Base-by-base conservation (phyloP, 2,888 invertebrate genomes). In the Helobdella robusta region DNA sequence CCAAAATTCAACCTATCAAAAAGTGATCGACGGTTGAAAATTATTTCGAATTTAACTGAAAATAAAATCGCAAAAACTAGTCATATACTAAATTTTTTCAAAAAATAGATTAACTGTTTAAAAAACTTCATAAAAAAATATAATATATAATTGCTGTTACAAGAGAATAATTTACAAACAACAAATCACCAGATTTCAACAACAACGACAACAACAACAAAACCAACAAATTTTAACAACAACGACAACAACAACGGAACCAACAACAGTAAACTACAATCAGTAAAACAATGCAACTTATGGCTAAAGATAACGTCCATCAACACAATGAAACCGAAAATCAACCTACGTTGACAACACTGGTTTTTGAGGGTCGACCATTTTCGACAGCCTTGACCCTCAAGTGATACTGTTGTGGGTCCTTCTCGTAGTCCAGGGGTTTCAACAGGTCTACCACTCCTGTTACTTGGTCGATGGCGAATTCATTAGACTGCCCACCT, bases 381-480 rank as follows among this genome's bases (percentile, higher is more conserved):
- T 90, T 91, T 81, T 95, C 95, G 0, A 92, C 93, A 34, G 93
- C 93, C 2, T 91, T 92, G n/a, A 66, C 62, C 25, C 23, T 54
- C n/a, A 67, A 54, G 35, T 46, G 66, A 50, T 50, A 68, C 20
- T 30, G 89, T 75, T 92, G 92, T 0, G 93, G 91, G 75, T 94
- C 93, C 60, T 95, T 94, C 82, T 98, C 97, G 77, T 92, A 97
- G 82, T 98, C 97, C 75, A 98, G 82, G 81, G 91, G 91, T 79
- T 93, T 91, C 15, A 93, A 90, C 73, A 97, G 82, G 81, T 93
- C 93, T 28, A 98, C 92, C 73, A 93, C 90, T 64, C 95, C 94
- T 15, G 67, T 69, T n/a, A 48, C 44, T 32, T 52, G 60, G 64
- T 64, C 58, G 46, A 68, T 68, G 46, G 68, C 64, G 34, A 68